Conservation (phyloP, 2,113 vertebrate species). For the Gallinago jamesoni region DNA sequence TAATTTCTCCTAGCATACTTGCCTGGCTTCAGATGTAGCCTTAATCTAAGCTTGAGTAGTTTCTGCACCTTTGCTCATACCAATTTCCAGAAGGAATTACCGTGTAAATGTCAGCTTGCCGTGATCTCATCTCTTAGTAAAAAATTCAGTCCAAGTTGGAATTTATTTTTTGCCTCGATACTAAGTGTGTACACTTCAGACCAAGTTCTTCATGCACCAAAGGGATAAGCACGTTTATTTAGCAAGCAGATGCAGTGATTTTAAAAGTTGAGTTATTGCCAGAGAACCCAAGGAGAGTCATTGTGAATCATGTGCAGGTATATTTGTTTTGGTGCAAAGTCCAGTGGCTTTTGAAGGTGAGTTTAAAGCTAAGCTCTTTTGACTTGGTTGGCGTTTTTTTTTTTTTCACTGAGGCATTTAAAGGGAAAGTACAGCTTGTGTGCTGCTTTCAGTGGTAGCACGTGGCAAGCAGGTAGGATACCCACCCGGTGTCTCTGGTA, state of each 20-base stretch:
- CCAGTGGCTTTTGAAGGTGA: not conserved
- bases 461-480: not conserved
- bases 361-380: slow-evolving; percentile 4
- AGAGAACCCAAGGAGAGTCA: not conserved
- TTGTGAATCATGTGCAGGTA: not conserved
- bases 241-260: not conserved
- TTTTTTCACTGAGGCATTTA: not conserved
- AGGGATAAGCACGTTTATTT: not conserved
- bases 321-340: slow-evolving; percentile 20
- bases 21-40: not conserved
- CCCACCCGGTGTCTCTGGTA: accelerated
- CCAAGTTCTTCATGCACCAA: not conserved
- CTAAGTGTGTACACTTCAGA: not conserved
- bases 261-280: not conserved
- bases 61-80: not conserved
- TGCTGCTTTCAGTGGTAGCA: not conserved
- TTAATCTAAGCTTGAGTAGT: not conserved
- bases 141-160: not conserved
- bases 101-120: not conserved
- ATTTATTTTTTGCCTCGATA: not conserved
- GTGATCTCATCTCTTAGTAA: not conserved
- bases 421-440: not conserved
- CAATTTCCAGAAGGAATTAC: not conserved
- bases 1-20: not conserved
- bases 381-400: not conserved